Evolutionary conservation across 1,140 invertebrate genomes (phyloP), one percentile per base, ranked within the genome.

Genomic region (Calycopis cecrops): DNA sequence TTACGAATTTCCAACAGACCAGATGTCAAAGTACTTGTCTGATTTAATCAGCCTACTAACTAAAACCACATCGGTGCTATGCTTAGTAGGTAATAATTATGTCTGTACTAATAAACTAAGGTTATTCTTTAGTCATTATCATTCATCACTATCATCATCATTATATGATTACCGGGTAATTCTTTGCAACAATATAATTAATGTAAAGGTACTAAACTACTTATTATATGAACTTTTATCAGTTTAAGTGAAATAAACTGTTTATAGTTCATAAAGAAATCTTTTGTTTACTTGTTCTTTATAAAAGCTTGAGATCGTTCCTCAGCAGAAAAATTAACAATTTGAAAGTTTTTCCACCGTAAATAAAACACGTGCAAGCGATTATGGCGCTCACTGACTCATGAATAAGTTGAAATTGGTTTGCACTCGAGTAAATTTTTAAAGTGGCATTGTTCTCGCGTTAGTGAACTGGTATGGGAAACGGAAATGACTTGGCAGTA

Each of bases 391-490:
- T 44, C 40, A 44, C 40, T 44, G 40, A 16, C n/a, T 44, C 40
- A 16, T 44, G 40, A 44, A 44, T 44, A 44, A 44, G 14, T 44
- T 44, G 40, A 44, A 44, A 44, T 44, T 44, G 40, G 40, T 44
- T 44, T 44, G 40, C 40, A 44, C 40, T 44, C 40, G 40, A 17
- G 40, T 44, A 44, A 44, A 44, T 44, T 44, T 44, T 16, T 16
- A 44, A 44, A 44, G 40, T 44, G 40, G 40, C 40, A 44, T 44
- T 44, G 40, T 44, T 44, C 40, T 44, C 40, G 28, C 40, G 44
- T 47, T 47, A 54, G 44, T 16, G 40, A 47, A 54, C 40, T 53
- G 42, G 52, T 54, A 47, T 54, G 14, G 42, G 40, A 47, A 42
- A 54, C 52, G 52, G 52, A 54, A 54, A 34, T 44, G 9, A 35